Evolutionary conservation across 2,888 invertebrate species (phyloP).

Genomic region (Agrilus cyanescens): DNA sequence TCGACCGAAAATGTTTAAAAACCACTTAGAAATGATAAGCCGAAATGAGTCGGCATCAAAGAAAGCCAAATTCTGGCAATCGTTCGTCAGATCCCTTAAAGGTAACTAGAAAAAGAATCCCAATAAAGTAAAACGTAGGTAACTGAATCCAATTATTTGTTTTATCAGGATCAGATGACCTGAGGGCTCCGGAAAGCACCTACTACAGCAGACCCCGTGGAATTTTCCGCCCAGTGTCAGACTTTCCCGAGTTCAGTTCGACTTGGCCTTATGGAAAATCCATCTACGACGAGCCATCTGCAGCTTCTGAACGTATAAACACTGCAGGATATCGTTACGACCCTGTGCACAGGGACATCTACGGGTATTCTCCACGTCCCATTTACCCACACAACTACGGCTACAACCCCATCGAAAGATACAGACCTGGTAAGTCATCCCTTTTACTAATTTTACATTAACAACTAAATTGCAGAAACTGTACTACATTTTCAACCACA

Average conservation of each 20-base stretch:
- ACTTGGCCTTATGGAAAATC: slow-evolving; percentile 72
- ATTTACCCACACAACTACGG: slow-evolving; percentile 81
- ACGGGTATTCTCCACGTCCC: slow-evolving; percentile 79
- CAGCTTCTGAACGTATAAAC: slow-evolving; percentile 72
- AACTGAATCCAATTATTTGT: neutral
- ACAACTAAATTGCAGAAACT: no score
- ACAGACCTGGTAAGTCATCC: slow-evolving; percentile 71
- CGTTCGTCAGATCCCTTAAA: slow-evolving; percentile 84
- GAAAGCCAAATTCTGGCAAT: slow-evolving; percentile 91
- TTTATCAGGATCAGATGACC: slow-evolving; percentile 72
- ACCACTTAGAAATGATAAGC: slow-evolving; percentile 88
- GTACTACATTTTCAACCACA: no score
- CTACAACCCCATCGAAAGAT: slow-evolving; percentile 54
- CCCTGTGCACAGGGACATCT: slow-evolving; percentile 80
- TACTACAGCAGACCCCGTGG: slow-evolving; percentile 53
- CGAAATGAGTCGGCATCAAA: slow-evolving; percentile 84
- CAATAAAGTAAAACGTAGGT: neutral
- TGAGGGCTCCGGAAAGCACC: slow-evolving; percentile 67
- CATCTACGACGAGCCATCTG: slow-evolving; percentile 75
- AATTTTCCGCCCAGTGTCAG: slow-evolving; percentile 51
- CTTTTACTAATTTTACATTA: neutral
- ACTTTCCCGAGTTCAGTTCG: slow-evolving; percentile 59
- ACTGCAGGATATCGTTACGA: slow-evolving; percentile 84
- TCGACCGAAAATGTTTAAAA: slow-evolving; percentile 72
- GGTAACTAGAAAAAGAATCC: slow-evolving; percentile 45